Base-by-base conservation (phyloP, 2,113 vertebrate species). In the Scatophagus argus region DNA sequence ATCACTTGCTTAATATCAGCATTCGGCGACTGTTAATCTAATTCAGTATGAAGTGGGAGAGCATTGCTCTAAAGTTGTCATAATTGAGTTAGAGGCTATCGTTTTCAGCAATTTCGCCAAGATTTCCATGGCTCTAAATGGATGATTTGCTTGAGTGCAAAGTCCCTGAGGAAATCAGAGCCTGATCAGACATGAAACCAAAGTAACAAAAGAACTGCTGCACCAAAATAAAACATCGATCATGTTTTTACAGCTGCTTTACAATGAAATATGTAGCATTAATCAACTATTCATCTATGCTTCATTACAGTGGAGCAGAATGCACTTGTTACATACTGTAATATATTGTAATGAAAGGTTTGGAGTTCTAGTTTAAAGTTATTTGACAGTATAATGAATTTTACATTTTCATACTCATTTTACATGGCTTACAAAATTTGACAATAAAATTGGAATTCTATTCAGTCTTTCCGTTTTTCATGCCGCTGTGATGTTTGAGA, bases 1-100 rank as follows among this genome's bases (percentile, higher is more conserved):
- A 95, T 95, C 87, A 92, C 88, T 80, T 83, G 90, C 91, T 94
- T 93, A 92, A 95, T 94, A 94, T 91, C 88, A 87, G 87, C 89
- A 71, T 93, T 93, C 34, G 47, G 82, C 82, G 83, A 89, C 70
- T 81, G 84, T 85, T 93, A 91, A 94, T 94, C 87, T 56, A 77
- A 93, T 94, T 89, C 67, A 36, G 56, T 31, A 13, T 77, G 34
- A 83, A 90, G 91, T 87, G 82, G 89, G 83, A 72, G 84, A 87
- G 84, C 74, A 65, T 52, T 81, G 87, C 91, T 87, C 80, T 85
- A 86, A 92, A 94, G 79, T 87, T 77, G 52, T 78, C 63, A 77
- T 91, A 88, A 95, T 92, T 85, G 70, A 86, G 87, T 95, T 93
- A 91, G 25, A 31, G 41, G 64, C 81, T 91, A 94, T 94, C 88